Evolutionary conservation across 2,888 invertebrate genomes (phyloP), one percentile per base, ranked within the genome.

Genomic region (Ptychoptera contaminata): DNA sequence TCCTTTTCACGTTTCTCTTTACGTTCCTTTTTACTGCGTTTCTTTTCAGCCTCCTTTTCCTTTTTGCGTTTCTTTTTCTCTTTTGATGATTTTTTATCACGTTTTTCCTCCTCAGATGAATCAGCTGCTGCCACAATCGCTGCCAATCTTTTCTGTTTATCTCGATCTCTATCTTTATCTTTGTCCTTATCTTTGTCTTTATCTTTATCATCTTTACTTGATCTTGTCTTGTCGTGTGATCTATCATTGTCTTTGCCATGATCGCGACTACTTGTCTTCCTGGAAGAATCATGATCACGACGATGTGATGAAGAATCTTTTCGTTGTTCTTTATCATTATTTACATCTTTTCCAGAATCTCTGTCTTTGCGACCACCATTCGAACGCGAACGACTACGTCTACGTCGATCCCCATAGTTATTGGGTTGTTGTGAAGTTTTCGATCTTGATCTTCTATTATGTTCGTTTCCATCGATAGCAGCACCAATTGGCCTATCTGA

Each of bases 1-100:
- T 51, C 49, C 29, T 39, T 32, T 32, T 34, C 54, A 49, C 16
- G 51, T 52, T 46, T 53, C 59, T 52, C 56, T 55, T 49, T 64
- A 55, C 71, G 72, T 47, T 65, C 65, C 57, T 67, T 60, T 30
- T 54, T 58, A 59, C 66, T 55, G 50, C 64, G 66, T 48, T 70
- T 61, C 56, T 70, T 72, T 49, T 61, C 61, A 51, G 70, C 70
- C 45, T 74, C 72, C 53, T 73, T 73, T 14, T 76, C 73, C 55
- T 73, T 74, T 45, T 70, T 72, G 47, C 72, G 73, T 50, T 65
- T 69, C 50, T 54, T 66, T 54, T 68, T 54, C n/a, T 53, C 53
- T 42, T 54, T 54, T n/a, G 61, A 58, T 11, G 11, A 8, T 50
- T 65, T 67, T 46, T 66, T 64, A 39, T 59, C 60, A 46, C 58